Evolutionary conservation across 2,113 vertebrate species (phyloP).

Genomic region (Taurulus bubalis): DNA sequence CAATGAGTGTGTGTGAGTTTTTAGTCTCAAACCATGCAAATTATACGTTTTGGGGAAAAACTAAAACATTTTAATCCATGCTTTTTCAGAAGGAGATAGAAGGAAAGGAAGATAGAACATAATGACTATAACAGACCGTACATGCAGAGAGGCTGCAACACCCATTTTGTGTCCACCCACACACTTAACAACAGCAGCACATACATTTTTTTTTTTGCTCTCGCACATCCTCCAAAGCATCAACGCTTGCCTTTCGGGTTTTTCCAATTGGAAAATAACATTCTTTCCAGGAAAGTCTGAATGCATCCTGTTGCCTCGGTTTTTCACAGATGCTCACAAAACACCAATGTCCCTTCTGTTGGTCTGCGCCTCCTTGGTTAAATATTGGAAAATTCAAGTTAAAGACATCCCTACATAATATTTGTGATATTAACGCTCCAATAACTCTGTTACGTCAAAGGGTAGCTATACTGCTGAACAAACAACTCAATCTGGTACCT

Average conservation of each 20-base stretch:
- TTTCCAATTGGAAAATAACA: conserved; percentile 35
- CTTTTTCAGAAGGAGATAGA: conserved; percentile 6
- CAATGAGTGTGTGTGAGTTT: background rate
- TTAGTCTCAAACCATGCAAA: background rate
- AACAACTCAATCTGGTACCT: background rate
- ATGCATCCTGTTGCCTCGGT: conserved; percentile 1
- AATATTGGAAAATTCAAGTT: background rate
- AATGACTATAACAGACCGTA: conserved; percentile 63
- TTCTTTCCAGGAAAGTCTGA: conserved; percentile 29
- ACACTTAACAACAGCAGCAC: conserved; percentile 34
- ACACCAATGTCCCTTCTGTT: background rate
- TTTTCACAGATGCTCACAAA: background rate
- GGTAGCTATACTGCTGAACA: background rate
- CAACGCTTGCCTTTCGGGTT: conserved; percentile 28
- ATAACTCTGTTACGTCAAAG: background rate
- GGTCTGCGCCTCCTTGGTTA: background rate
- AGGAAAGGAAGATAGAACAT: conserved; percentile 22
- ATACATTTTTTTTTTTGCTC: background rate
- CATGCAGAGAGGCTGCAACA: conserved; percentile 51
- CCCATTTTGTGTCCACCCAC: conserved; percentile 67
- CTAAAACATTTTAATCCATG: background rate
- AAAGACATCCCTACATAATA: background rate
- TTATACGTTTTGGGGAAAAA: background rate
- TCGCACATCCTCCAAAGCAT: conserved; percentile 11
- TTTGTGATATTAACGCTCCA: background rate